These are phyloP conservation scores for Sminthurides aquaticus DNA, from an alignment of 2,888 invertebrate species.

Conservation along the genomic window DNA sequence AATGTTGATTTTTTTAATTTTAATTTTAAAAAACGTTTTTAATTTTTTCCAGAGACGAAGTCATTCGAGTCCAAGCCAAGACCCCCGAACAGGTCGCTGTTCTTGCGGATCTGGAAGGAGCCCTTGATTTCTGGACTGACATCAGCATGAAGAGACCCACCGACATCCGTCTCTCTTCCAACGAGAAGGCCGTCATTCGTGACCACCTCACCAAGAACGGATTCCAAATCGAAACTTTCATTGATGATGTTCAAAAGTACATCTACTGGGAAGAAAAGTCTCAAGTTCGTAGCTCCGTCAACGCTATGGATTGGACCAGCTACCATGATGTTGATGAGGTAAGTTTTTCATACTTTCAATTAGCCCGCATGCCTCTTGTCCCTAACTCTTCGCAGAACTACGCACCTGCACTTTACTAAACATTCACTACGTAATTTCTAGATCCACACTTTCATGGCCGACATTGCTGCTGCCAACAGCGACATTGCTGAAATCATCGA, in stretches of 20 bases:
- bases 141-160: constrained; percentile 54
- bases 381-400: no score
- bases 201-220: constrained; percentile 56
- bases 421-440: constrained; percentile 1
- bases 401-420: no score
- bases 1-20: background rate
- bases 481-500: constrained; percentile 37
- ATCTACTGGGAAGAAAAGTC: background rate
- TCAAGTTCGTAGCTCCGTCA: background rate
- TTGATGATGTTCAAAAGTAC: constrained; percentile 61
- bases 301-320: constrained; percentile 48
- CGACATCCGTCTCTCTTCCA: constrained; percentile 66
- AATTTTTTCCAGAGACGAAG: constrained; percentile 11
- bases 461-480: constrained; percentile 31
- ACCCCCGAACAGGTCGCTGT: constrained; percentile 49
- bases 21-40: background rate
- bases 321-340: constrained; percentile 51
- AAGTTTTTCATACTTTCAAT: constrained; percentile 12
- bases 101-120: constrained; percentile 49
- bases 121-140: constrained; percentile 56
- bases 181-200: constrained; percentile 52
- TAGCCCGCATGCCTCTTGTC: background rate
- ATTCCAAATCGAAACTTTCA: constrained; percentile 60
- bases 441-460: constrained; percentile 42
- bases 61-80: constrained; percentile 46